Percentiles rank a stretch among this genome's conserved stretches.
These are phyloP conservation scores for Oxycera nigricornis DNA, from an alignment of 2,888 invertebrate genomes.

Conservation along the genomic window DNA sequence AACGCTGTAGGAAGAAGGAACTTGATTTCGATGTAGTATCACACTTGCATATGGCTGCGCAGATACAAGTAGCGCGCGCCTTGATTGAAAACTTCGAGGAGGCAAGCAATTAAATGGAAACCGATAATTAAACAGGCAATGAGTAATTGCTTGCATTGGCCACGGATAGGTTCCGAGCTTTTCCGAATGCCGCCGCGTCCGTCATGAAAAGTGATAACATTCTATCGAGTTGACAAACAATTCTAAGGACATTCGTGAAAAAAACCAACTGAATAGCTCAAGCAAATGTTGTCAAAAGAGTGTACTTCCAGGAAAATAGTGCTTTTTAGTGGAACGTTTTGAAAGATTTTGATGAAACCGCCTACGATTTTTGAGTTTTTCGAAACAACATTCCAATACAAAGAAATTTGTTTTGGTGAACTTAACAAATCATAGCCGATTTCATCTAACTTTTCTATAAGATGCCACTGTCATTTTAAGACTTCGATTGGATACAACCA, in stretches of 20 bases:
- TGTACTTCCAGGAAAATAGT: not conserved
- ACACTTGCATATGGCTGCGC: not conserved
- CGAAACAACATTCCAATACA: no score
- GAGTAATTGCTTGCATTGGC: conserved; percentile 2
- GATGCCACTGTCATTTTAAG: no score
- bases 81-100: not conserved
- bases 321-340: no score
- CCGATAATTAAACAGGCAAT: conserved; percentile 10
- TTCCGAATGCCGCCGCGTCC: conserved; percentile 19
- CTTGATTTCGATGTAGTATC: conserved; percentile 1
- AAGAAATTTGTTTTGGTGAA: no score
- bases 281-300: not conserved
- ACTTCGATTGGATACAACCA: no score
- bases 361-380: no score
- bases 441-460: no score
- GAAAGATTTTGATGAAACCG: no score
- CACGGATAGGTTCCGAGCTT: not conserved
- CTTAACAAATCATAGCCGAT: no score
- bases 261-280: not conserved
- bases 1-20: conserved; percentile 32
- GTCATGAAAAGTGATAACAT: conserved; percentile 21
- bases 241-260: not conserved
- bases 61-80: not conserved
- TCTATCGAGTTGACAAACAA: not conserved
- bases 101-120: conserved; percentile 2